phyloP scores from a whole-genome alignment of 1,140 invertebrate genomes.

The Atopsyche davidsoni region DNA sequence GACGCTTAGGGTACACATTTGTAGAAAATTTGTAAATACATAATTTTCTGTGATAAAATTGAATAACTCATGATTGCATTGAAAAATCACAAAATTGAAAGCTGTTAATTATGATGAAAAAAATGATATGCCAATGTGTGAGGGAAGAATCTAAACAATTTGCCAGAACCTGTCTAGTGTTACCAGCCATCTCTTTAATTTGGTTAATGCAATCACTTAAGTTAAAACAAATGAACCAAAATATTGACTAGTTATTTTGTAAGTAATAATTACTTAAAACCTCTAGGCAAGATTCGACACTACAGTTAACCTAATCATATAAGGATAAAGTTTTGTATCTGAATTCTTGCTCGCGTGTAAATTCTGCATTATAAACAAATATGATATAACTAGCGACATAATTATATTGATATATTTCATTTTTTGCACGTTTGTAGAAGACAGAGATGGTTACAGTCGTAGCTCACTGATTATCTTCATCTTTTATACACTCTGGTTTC shows the following conservation, averaged over 20 bases:
- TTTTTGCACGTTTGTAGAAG: conserved; percentile 25
- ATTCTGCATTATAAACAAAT: conserved; percentile 40
- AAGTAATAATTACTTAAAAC: conserved; percentile 50
- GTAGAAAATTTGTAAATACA: conserved; percentile 50
- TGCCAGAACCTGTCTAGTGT: conserved; percentile 22
- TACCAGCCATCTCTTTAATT: conserved; percentile 12
- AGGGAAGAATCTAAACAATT: conserved; percentile 12
- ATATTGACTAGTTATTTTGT: conserved; percentile 50
- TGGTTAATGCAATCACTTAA: conserved; percentile 29
- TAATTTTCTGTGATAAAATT: conserved; percentile 54
- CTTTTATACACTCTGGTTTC: conserved; percentile 1
- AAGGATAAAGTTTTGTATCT: conserved; percentile 51
- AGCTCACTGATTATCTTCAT: conserved; percentile 15
- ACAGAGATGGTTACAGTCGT: conserved; percentile 14
- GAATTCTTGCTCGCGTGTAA: conserved; percentile 53
- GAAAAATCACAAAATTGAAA: conserved; percentile 34
- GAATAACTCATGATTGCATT: conserved; percentile 49
- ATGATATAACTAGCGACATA: conserved; percentile 18
- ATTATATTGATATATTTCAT: conserved; percentile 23
- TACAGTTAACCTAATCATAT: conserved; percentile 49
- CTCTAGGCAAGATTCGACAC: conserved; percentile 51
- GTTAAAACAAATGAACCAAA: conserved; percentile 46
- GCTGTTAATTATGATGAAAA: conserved; percentile 20
- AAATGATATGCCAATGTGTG: conserved; percentile 16
- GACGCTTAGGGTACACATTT: conserved; percentile 30